Conservation (phyloP, 2,888 invertebrate species). For the Ichneumoninae sp. region DNA sequence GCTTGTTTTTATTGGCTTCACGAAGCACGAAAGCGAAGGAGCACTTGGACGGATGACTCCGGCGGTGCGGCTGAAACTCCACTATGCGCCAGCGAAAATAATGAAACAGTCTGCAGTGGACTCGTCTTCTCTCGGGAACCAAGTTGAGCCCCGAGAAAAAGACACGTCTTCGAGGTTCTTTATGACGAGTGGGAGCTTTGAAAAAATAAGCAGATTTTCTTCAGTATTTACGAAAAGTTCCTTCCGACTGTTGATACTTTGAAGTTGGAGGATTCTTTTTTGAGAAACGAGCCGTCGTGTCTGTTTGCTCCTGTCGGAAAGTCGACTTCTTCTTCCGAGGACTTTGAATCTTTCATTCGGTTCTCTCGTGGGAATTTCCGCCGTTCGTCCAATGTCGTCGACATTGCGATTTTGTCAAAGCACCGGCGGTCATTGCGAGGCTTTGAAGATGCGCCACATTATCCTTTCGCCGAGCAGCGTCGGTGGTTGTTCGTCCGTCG, state of each 20-base stretch:
- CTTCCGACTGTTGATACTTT: slow-evolving; percentile 17
- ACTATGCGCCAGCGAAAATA: slow-evolving; percentile 71
- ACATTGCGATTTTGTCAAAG: slow-evolving; percentile 14
- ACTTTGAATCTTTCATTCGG: slow-evolving; percentile 16
- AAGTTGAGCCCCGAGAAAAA: slow-evolving; percentile 1
- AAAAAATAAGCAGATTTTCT: slow-evolving; percentile 77
- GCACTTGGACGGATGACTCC: slow-evolving; percentile 71
- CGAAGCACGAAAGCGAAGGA: slow-evolving; percentile 32
- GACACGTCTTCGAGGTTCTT: slow-evolving; percentile 69
- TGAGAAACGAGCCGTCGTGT: slow-evolving; percentile 7
- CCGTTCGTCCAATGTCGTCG: slow-evolving; percentile 1
- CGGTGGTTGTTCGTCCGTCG: slow-evolving; percentile 21
- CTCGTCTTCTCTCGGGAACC: not conserved
- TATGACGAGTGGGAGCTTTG: slow-evolving; percentile 68
- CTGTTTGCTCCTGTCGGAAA: slow-evolving; percentile 41
- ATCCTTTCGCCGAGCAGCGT: slow-evolving; percentile 22
- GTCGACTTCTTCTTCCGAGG: slow-evolving; percentile 31
- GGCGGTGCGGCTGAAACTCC: slow-evolving; percentile 22
- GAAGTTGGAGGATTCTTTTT: not conserved
- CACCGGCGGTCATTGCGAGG: slow-evolving; percentile 14
- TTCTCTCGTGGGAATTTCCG: not conserved
- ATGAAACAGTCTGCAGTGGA: slow-evolving; percentile 66
- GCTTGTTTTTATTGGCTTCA: slow-evolving; percentile 77
- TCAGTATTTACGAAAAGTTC: slow-evolving; percentile 74
- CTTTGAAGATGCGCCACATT: slow-evolving; percentile 29